Evolutionary conservation across 2,888 invertebrate genomes (phyloP), one percentile per base, ranked within the genome.

Genomic region (Tenthredo distinguenda): DNA sequence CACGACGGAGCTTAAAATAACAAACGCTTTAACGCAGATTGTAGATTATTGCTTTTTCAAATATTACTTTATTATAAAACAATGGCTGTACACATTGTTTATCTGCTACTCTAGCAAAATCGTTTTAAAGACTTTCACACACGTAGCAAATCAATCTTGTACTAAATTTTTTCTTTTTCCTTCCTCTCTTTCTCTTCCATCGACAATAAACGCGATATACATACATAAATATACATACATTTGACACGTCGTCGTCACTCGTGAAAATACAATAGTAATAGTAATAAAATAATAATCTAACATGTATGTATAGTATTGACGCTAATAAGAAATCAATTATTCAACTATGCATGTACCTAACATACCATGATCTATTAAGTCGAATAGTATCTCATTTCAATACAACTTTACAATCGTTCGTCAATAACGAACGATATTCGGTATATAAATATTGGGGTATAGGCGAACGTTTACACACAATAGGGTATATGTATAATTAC

Each of bases 21-120:
- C 47, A 47, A 47, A 15, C 12, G 47, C 47, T 12, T 47, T 0
- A 47, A 47, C 43, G 1, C 43, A 43, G 43, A 43, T 47, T 47
- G 0, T 15, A 47, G 47, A 47, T 47, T 15, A 47, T 21, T 76
- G 7, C 50, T 71, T 43, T 47, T 47, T 43, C 5, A 47, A 21
- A 47, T 76, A 47, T 76, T 76, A 76, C 47, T 76, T 76, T 76
- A 76, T 76, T 76, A 47, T 47, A 26, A 21, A 76, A 76, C 76
- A 76, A 76, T 76, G 76, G 12, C 26, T 76, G 26, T 40, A 76
- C n/a, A 71, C 76, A 76, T 76, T 76, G 76, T 76, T 76, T 31
- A 43, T 37, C n/a, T n/a, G 74, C n/a, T 72, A 72, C 72, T 2
- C 26, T n/a, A 31, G n/a, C 18, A 40, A 34, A 18, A 50, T 50